A percentile compares a stretch with the other conserved stretches of the same genome.
phyloP scores from a whole-genome alignment of 2,888 invertebrate species.

The Drosophila histrio region DNA sequence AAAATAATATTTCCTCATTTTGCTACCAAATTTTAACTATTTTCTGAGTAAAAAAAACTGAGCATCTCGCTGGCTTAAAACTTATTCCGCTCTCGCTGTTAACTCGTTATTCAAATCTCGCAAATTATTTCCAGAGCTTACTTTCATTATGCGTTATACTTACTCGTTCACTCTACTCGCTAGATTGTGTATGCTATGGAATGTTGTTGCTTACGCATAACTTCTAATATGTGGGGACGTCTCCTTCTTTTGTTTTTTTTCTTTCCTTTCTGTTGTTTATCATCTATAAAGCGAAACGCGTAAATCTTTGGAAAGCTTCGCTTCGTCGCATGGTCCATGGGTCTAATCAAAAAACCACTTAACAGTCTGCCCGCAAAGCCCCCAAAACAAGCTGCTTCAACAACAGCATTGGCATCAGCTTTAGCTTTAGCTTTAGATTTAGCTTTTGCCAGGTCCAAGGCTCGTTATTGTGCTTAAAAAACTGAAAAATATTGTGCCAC shows the following conservation, averaged over 20 bases:
- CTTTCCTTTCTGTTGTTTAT: slow-evolving; percentile 27
- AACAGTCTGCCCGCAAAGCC: slow-evolving; percentile 53
- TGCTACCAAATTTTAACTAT: no score
- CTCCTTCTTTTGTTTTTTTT: neutral
- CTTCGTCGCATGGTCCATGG: slow-evolving; percentile 29
- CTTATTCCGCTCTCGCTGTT: neutral
- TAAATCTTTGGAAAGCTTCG: slow-evolving; percentile 48
- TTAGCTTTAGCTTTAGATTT: slow-evolving; percentile 5
- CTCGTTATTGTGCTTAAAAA: slow-evolving; percentile 47
- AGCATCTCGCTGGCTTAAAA: neutral
- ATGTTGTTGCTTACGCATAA: slow-evolving; percentile 39
- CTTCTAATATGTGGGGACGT: slow-evolving; percentile 25
- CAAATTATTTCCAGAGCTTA: slow-evolving; percentile 33
- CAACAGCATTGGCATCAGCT: slow-evolving; percentile 5
- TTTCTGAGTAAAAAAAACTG: no score
- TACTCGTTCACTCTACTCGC: slow-evolving; percentile 5
- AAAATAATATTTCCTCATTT: no score
- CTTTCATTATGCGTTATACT: slow-evolving; percentile 17
- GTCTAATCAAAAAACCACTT: slow-evolving; percentile 78
- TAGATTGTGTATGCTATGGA: neutral
- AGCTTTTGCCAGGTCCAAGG: slow-evolving; percentile 12
- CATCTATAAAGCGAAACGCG: slow-evolving; percentile 44
- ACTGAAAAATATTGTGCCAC: slow-evolving; percentile 68
- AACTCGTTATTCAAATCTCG: slow-evolving; percentile 1
- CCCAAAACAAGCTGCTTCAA: neutral